Evolutionary conservation across 2,797 vertebrate species (phyloP), one percentile per base, ranked within the genome.

Genomic region (Chromis chromis): DNA sequence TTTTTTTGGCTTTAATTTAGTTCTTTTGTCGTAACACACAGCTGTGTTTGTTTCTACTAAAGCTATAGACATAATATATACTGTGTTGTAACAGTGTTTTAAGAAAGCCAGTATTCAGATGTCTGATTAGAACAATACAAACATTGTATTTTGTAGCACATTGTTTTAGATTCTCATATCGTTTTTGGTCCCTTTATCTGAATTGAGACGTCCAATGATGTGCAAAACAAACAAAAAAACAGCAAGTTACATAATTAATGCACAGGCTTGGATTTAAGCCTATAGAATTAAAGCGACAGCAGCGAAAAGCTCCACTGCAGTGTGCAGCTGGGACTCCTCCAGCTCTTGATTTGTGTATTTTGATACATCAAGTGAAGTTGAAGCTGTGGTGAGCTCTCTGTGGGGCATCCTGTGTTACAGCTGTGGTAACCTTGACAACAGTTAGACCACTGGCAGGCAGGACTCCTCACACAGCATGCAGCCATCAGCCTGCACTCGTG

Each of bases 381-480:
- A 52, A 22, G 7, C 50, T 64, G 53, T 63, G 54, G 50, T 62
- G 70, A 52, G 50, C 61, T 64, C 60, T 65, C 69, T 49, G 71
- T 49, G 55, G 82, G 75, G 69, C 84, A 80, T 88, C 82, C 76
- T 65, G 67, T 65, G 74, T 61, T 89, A 57, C 83, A 79, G 88
- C 88, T 83, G 82, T 73, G 76, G 93, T 94, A 91, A 93, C 93
- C 93, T 88, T 91, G 93, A 91, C 92, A 93, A 94, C 92, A 65
- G 77, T 74, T 42, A 54, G 85, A 85, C 82, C 66, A 54, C 68
- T 40, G 81, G 77, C 84, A 78, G 74, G 2, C 89, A 63, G 83
- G 71, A 78, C 74, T 65, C 53, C n/a, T 65, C 55, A 2, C 65
- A 2, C 70, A 58, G 65, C 80, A 59, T 17, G 64, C 65, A 62